A percentile compares a stretch with the other conserved stretches of the same genome.
Evolutionary conservation across 2,113 vertebrate species (phyloP).

Genomic region (Chaetodon trifascialis): DNA sequence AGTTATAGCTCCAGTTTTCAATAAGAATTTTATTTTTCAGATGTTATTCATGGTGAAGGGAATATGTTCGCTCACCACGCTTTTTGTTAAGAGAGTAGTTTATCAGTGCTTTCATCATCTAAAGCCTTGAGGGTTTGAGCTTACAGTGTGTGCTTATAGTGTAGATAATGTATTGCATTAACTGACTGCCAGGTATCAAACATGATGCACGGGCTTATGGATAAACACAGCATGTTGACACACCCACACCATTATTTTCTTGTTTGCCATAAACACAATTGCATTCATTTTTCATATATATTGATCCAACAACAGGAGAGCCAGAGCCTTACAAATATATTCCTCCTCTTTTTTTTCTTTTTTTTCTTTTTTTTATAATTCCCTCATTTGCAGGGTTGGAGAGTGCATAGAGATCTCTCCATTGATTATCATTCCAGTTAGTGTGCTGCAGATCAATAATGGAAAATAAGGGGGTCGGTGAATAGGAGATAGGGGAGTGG

Average conservation of each 20-base stretch:
- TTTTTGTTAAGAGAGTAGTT: not conserved
- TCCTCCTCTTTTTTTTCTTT: no score
- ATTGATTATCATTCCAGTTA: conserved; percentile 79
- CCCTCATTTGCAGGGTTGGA: conserved; percentile 52
- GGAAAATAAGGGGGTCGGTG: conserved; percentile 45
- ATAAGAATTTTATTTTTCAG: not conserved
- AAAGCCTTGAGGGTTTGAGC: not conserved
- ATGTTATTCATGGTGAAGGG: not conserved
- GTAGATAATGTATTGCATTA: not conserved
- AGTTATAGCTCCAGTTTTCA: not conserved
- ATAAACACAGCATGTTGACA: conserved; percentile 17
- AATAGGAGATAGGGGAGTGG: conserved; percentile 7
- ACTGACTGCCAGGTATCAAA: not conserved
- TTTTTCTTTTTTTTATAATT: conserved; percentile 16
- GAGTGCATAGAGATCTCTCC: conserved; percentile 77
- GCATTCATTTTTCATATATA: conserved; percentile 30
- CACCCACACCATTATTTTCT: conserved; percentile 19
- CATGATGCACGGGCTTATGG: not conserved
- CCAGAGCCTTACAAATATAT: conserved; percentile 13
- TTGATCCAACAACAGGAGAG: conserved; percentile 43
- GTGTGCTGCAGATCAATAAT: conserved; percentile 69
- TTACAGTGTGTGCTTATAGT: not conserved
- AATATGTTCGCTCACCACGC: not conserved
- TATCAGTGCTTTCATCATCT: not conserved
- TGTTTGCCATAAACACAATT: conserved; percentile 18